A percentile compares a stretch with the other conserved stretches of the same genome.
Evolutionary conservation across 2,113 vertebrate genomes (phyloP).

Genomic region (Takifugu flavidus): DNA sequence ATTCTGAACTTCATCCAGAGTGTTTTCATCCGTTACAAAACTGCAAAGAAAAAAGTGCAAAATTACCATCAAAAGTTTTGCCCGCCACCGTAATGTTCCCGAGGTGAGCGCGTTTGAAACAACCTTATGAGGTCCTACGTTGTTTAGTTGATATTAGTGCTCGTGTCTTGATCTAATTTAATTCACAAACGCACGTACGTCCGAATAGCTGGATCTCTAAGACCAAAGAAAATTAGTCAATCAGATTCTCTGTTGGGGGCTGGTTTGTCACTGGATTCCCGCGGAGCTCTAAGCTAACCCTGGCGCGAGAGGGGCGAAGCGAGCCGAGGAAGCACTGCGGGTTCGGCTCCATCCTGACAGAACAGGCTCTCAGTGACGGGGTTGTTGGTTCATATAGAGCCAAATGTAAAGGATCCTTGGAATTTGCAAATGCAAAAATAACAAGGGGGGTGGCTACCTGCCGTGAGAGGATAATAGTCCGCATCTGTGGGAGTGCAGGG

Average conservation of each 20-base stretch:
- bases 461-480: constrained; percentile 45
- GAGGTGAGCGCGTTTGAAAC: background rate
- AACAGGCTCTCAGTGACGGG: constrained; percentile 22
- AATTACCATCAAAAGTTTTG: background rate
- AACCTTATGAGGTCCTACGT: no score
- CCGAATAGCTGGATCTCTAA: constrained; percentile 1
- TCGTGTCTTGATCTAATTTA: constrained; percentile 1
- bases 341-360: constrained; percentile 30
- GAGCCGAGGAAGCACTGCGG: constrained; percentile 41
- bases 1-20: background rate
- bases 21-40: no score
- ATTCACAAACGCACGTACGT: constrained; percentile 12
- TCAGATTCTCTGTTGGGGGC: constrained; percentile 79
- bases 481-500: constrained; percentile 24
- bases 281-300: constrained; percentile 63
- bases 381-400: constrained; percentile 40
- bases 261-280: constrained; percentile 65
- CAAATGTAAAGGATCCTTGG: constrained; percentile 25
- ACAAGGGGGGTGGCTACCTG: constrained; percentile 55
- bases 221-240: constrained; percentile 69
- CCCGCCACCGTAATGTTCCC: background rate
- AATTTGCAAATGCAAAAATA: constrained; percentile 33
- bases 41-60: background rate
- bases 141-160: background rate
- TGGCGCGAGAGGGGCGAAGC: constrained; percentile 37